Conservation (phyloP, 2,888 invertebrate genomes). For the Sphinx pinastri region DNA sequence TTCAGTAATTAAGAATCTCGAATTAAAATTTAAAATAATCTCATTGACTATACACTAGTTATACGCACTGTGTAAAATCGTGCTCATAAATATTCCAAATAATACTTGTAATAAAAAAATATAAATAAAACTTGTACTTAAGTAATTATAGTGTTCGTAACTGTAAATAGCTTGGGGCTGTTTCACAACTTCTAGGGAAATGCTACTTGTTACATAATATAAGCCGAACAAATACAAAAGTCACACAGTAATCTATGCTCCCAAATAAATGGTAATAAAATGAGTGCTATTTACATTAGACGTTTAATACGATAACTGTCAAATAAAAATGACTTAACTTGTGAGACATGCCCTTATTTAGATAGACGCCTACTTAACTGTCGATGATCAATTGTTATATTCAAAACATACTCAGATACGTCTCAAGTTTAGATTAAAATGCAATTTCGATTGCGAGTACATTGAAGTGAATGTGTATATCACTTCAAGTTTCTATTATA, state of each 20-base stretch:
- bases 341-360: background rate
- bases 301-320: too few relatives aligned
- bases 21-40: conserved; percentile 18
- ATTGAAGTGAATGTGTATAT: background rate
- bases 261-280: too few relatives aligned
- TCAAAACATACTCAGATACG: conserved; percentile 9
- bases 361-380: conserved; percentile 25
- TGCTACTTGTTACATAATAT: background rate
- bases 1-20: conserved; percentile 18
- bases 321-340: too few relatives aligned
- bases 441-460: conserved; percentile 5
- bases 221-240: too few relatives aligned
- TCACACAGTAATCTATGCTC: too few relatives aligned
- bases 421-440: conserved; percentile 5
- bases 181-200: background rate
- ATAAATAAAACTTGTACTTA: conserved; percentile 28
- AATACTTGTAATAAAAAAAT: conserved; percentile 15
- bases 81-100: conserved; percentile 25
- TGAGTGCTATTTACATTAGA: too few relatives aligned
- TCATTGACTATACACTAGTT: conserved; percentile 22
- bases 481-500: background rate
- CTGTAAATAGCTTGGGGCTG: conserved; percentile 28
- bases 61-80: conserved; percentile 19
- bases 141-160: conserved; percentile 1
- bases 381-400: conserved; percentile 19